These are phyloP conservation scores for Chymomyza caudatula DNA, from an alignment of 2,888 invertebrate species.

Conservation along the genomic window DNA sequence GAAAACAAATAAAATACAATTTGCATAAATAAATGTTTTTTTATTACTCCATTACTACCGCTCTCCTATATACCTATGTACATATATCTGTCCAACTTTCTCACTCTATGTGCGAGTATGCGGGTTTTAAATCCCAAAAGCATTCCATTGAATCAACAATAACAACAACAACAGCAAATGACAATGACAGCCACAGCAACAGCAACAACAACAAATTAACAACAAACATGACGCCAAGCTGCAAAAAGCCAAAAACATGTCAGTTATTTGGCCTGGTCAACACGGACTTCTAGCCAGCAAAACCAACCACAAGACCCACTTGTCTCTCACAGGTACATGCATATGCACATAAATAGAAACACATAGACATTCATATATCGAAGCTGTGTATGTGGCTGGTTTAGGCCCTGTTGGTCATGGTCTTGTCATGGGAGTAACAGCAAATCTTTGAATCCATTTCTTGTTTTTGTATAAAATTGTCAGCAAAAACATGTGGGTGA, in stretches of 20 bases:
- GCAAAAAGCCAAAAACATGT: constrained; percentile 67
- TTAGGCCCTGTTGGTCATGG: no score
- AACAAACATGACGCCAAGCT: constrained; percentile 54
- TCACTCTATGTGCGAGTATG: constrained; percentile 6
- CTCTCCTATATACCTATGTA: constrained; percentile 4
- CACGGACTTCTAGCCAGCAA: neutral
- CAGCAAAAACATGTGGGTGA: neutral
- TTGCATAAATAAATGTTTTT: constrained; percentile 66
- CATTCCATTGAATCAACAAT: constrained; percentile 59
- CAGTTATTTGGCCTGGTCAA: constrained; percentile 52
- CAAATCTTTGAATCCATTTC: constrained; percentile 28
- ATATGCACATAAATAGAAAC: neutral
- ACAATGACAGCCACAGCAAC: no score
- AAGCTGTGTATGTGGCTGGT: constrained; percentile 18
- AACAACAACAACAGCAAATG: constrained; percentile 31
- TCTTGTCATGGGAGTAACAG: constrained; percentile 60
- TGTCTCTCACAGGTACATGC: constrained; percentile 15
- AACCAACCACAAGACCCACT: neutral
- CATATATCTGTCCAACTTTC: neutral
- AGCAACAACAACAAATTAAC: constrained; percentile 40
- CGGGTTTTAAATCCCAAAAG: constrained; percentile 62
- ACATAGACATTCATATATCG: neutral
- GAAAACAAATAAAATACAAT: constrained; percentile 71
- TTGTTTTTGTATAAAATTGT: constrained; percentile 20
- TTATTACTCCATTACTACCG: no score